Evolutionary conservation across 2,797 vertebrate genomes (phyloP), one percentile per base, ranked within the genome.

Genomic region (Hafferia zeledoni): DNA sequence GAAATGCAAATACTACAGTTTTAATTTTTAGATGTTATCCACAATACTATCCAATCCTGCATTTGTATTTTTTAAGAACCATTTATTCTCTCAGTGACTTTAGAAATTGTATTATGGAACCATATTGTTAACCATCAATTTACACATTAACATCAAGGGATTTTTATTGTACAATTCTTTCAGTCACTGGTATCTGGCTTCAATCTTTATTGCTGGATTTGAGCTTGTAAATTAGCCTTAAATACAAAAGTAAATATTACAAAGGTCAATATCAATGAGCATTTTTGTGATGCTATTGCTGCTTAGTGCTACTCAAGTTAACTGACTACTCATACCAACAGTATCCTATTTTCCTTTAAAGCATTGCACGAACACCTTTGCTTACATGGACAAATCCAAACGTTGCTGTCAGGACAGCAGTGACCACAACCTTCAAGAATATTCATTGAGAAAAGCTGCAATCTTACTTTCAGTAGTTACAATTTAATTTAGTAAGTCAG

Each of bases 201-300:
- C 92, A 95, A 95, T 90, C 91, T 93, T 78, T 92, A 81, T 93
- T 74, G 83, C 4, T 89, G 67, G 64, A 95, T 91, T 94, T 87
- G 67, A 94, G 56, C 55, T 53, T 75, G 22, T 81, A 87, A 96
- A 97, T 93, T 63, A 81, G 63, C 87, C 94, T 49, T 74, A 75
- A 96, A 96, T 90, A 55, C 47, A 97, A 97, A 96, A 41, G n/a
- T 82, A 94, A 97, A 95, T 87, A 96, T 95, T 90, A 93, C 49
- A 64, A 96, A 93, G 70, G 85, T 90, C 94, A 90, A 75, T 61
- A 70, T 81, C 92, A 96, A 70, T 35, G 63, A 95, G 41, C 20
- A 28, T 92, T 89, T 31, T 12, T 56, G 61, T 91, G 92, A 87
- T 64, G 53, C 31, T 49, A 30, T 56, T 80, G 64, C 30, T 80